phyloP scores from a whole-genome alignment of 2,797 vertebrate species.

The Gouania willdenowi region DNA sequence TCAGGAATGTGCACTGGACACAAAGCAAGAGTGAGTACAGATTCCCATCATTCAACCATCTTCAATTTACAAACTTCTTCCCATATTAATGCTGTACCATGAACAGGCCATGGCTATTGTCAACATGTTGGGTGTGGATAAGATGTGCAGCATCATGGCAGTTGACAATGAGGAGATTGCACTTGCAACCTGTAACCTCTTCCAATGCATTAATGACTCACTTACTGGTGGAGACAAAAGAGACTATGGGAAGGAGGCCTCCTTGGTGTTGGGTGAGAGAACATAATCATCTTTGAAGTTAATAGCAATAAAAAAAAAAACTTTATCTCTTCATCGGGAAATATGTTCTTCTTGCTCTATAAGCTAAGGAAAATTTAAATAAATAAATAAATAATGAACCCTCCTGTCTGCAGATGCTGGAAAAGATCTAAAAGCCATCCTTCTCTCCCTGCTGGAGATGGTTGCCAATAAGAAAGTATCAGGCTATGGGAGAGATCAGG shows the following conservation, averaged over 20 bases:
- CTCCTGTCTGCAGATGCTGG: conserved; percentile 84
- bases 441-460: conserved; percentile 87
- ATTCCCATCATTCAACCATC: not conserved
- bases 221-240: conserved; percentile 83
- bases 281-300: not conserved
- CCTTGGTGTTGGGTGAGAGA: conserved; percentile 84
- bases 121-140: conserved; percentile 81
- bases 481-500: conserved; percentile 90
- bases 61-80: not conserved
- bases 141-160: conserved; percentile 89
- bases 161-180: conserved; percentile 86
- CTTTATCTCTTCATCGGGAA: too few species aligned
- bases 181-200: conserved; percentile 85
- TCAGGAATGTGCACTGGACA: conserved; percentile 93
- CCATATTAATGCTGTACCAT: too few species aligned
- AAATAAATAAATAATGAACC: too few species aligned
- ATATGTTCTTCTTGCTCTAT: too few species aligned
- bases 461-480: conserved; percentile 87
- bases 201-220: conserved; percentile 89
- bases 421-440: conserved; percentile 88
- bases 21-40: conserved; percentile 79
- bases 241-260: conserved; percentile 88
- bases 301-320: too few species aligned
- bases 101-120: conserved; percentile 86
- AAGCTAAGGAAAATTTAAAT: too few species aligned